phyloP scores from a whole-genome alignment of 2,797 vertebrate species.

The Phrynocephalus guinanensis region DNA sequence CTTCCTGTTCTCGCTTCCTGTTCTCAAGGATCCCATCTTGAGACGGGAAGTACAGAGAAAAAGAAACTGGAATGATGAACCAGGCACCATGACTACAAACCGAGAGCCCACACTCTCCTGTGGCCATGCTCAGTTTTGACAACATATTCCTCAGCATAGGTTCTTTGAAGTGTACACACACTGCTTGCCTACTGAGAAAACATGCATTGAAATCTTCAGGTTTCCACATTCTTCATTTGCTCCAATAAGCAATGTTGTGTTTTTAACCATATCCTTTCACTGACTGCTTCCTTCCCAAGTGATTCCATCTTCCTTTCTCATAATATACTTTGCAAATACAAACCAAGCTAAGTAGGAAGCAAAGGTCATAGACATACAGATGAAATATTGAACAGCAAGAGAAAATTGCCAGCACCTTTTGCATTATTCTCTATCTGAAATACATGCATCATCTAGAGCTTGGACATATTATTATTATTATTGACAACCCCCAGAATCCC shows the following conservation, averaged over 20 bases:
- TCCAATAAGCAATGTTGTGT: conserved; percentile 31
- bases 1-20: not conserved
- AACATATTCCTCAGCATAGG: too few species aligned
- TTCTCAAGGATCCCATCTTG: not conserved
- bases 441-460: too few species aligned
- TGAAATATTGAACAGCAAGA: conserved; percentile 25
- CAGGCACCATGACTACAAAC: not conserved
- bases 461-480: too few species aligned
- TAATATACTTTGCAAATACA: conserved; percentile 56
- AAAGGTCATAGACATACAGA: conserved; percentile 37
- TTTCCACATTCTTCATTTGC: not conserved
- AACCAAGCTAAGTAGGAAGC: conserved; percentile 35
- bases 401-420: not conserved
- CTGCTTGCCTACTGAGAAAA: not conserved
- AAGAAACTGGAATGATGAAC: not conserved
- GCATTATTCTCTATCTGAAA: not conserved
- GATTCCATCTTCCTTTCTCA: conserved; percentile 54
- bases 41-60: not conserved
- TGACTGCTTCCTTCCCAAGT: conserved; percentile 42
- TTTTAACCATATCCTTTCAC: conserved; percentile 41
- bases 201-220: not conserved
- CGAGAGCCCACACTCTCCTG: not conserved
- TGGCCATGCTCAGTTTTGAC: not conserved
- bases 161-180: too few species aligned
- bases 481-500: too few species aligned